These are phyloP conservation scores for Balaeniceps rex DNA, from an alignment of 2,113 vertebrate species.

Conservation along the genomic window DNA sequence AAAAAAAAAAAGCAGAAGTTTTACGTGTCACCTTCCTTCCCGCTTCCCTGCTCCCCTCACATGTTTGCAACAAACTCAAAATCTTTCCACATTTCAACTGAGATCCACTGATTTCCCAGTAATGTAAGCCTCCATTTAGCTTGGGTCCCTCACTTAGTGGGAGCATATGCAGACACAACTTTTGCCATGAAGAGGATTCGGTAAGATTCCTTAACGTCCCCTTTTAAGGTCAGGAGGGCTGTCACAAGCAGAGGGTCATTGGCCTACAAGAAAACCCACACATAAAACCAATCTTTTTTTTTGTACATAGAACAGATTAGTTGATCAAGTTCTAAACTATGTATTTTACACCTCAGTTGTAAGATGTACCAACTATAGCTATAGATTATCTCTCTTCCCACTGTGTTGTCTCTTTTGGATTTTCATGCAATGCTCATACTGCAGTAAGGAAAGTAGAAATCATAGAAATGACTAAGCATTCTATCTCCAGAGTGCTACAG, in stretches of 20 bases:
- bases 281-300: not conserved
- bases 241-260: constrained; percentile 72
- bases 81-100: not conserved
- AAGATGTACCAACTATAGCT: not conserved
- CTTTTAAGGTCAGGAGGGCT: constrained; percentile 77
- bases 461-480: not conserved
- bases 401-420: not conserved
- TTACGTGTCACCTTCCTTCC: not conserved
- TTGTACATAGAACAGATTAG: not conserved
- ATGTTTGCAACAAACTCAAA: not conserved
- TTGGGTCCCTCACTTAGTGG: not conserved
- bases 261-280: constrained; percentile 71
- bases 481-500: not conserved
- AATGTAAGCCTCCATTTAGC: accelerated
- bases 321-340: not conserved
- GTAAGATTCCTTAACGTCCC: constrained; percentile 78
- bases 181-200: constrained; percentile 62
- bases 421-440: not conserved
- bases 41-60: not conserved
- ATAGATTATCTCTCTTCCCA: not conserved
- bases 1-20: not conserved
- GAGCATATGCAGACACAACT: constrained; percentile 31
- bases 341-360: not conserved
- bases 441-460: no score
- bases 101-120: not conserved